A percentile compares a stretch with the other conserved stretches of the same genome.
Conservation (phyloP, 2,888 invertebrate species). For the Merodon equestris region DNA sequence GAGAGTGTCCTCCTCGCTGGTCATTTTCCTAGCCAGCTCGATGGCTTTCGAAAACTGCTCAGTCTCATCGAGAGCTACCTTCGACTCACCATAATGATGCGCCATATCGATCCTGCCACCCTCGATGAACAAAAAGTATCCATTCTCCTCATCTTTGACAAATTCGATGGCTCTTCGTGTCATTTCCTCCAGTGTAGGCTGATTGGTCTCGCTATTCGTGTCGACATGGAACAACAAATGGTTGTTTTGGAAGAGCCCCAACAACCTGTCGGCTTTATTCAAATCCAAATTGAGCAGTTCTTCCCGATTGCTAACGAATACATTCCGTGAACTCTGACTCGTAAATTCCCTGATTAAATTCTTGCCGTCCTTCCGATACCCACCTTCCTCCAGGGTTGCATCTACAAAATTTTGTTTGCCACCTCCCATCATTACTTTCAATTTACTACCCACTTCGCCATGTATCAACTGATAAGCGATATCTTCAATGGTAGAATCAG, state of each 20-base stretch:
- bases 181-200: conserved; percentile 89
- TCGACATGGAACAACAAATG: conserved; percentile 87
- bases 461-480: conserved; percentile 86
- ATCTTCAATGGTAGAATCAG: conserved; percentile 81
- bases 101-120: conserved; percentile 80
- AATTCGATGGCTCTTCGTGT: conserved; percentile 87
- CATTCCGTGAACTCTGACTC: conserved; percentile 75
- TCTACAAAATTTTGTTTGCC: conserved; percentile 85
- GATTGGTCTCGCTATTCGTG: conserved; percentile 77
- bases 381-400: conserved; percentile 79
- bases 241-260: conserved; percentile 84
- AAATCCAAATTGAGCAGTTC: conserved; percentile 79
- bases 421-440: conserved; percentile 89
- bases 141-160: conserved; percentile 83
- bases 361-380: conserved; percentile 82
- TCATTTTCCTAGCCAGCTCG: conserved; percentile 82
- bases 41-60: conserved; percentile 88
- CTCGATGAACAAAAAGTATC: conserved; percentile 89
- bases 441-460: conserved; percentile 83
- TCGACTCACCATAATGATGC: conserved; percentile 75
- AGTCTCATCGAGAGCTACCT: conserved; percentile 77
- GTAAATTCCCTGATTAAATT: conserved; percentile 86
- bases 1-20: conserved; percentile 85
- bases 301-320: conserved; percentile 80
- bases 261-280: conserved; percentile 80